phyloP scores from a whole-genome alignment of 2,113 vertebrate genomes.

The Atractosteus spatula region DNA sequence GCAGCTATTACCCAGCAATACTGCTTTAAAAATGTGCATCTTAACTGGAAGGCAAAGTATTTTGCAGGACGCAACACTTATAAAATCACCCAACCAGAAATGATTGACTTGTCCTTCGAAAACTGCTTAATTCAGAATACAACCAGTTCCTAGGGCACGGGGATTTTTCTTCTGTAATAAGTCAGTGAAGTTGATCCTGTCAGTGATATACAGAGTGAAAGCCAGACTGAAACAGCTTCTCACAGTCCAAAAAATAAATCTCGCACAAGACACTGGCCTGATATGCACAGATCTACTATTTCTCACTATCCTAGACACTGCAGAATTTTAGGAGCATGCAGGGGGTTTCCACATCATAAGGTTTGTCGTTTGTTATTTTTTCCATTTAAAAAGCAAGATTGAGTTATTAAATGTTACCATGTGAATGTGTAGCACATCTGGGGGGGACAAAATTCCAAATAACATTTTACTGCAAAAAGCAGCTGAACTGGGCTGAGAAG shows the following conservation, averaged over 20 bases:
- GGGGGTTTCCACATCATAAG: too few relatives aligned
- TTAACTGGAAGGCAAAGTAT: constrained; percentile 49
- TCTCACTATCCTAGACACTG: neutral
- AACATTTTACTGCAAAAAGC: too few relatives aligned
- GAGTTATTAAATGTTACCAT: too few relatives aligned
- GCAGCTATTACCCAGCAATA: constrained; percentile 36
- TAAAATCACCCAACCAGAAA: constrained; percentile 56
- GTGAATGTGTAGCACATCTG: too few relatives aligned
- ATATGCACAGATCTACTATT: constrained; percentile 21
- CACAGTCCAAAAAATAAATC: constrained; percentile 36
- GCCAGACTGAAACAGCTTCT: constrained; percentile 45
- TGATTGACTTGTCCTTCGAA: constrained; percentile 59
- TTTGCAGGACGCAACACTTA: constrained; percentile 52
- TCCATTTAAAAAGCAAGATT: too few relatives aligned
- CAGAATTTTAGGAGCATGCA: too few relatives aligned
- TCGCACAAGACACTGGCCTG: constrained; percentile 20
- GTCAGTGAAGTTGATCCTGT: constrained; percentile 52
- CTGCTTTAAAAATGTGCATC: constrained; percentile 46
- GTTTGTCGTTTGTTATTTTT: too few relatives aligned
- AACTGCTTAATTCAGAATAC: constrained; percentile 54
- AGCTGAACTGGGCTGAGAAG: too few relatives aligned
- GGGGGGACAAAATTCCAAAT: too few relatives aligned
- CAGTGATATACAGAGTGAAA: constrained; percentile 47
- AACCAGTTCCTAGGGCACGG: constrained; percentile 43
- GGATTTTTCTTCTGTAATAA: constrained; percentile 47